Evolutionary conservation across 2,113 vertebrate species (phyloP), one percentile per base, ranked within the genome.

Genomic region (Prunella himalayana): DNA sequence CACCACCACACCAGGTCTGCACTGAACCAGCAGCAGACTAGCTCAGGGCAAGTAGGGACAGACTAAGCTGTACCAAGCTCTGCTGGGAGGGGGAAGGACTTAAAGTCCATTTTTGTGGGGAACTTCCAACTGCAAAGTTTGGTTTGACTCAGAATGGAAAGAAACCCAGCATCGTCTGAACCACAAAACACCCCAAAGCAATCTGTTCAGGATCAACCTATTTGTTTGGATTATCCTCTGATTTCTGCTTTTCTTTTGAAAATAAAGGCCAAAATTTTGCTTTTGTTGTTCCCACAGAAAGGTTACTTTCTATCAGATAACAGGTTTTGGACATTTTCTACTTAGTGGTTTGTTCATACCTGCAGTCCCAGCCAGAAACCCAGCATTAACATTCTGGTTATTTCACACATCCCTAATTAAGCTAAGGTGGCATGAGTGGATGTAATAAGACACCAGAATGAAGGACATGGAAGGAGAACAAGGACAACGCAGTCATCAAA

Each of bases 11-110:
- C 39, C n/a, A 41, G 19, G 9, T 27, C 45, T 44, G 53, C 24
- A 33, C 23, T 2, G 2, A 77, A 42, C 7, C 84, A 78, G 41
- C 44, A 44, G 33, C 86, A 60, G 37, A 27, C 24, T 30, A 8
- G 16, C 35, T 37, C 0, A 0, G 20, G 22, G 21, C 37, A 78
- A 9, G 28, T 2, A 8, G 53, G 59, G 25, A 61, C 41, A 81
- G 54, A n/a, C 37, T 27, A 14, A 66, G 42, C 19, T 7, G 0
- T 25, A 39, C 33, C 27, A 49, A 42, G 53, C 37, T 49, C 10
- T 61, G 25, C 54, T 54, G 28, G 42, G 30, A 83, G 9, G 6
- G 6, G 8, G 54, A 61, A 73, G 45, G 45, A 61, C 31, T 64
- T 73, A 54, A 92, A n/a, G 28, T 88, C 9, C 6, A 2, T 18